phyloP scores from a whole-genome alignment of 2,113 vertebrate species.

The Xenopus borealis region DNA sequence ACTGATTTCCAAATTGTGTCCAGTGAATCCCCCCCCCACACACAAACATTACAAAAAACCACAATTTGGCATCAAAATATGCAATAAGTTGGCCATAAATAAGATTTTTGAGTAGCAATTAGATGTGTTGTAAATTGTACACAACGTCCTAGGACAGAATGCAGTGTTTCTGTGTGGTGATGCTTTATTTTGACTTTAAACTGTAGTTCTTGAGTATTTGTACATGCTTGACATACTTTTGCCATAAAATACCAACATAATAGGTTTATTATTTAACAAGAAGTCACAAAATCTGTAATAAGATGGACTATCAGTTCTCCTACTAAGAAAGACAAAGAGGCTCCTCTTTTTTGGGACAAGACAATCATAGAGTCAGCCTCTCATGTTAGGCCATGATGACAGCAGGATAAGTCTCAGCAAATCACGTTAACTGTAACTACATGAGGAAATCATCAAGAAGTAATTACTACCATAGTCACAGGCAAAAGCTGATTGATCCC shows the following conservation, averaged over 20 bases:
- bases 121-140: no score
- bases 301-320: constrained; percentile 6
- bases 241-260: constrained; percentile 3
- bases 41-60: no score
- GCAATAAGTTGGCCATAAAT: no score
- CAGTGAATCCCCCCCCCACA: no score
- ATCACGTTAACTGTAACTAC: constrained; percentile 38
- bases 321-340: constrained; percentile 30
- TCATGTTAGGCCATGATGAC: constrained; percentile 39
- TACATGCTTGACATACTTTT: constrained; percentile 5
- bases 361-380: constrained; percentile 19
- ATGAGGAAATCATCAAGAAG: constrained; percentile 32
- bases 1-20: no score
- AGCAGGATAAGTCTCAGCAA: constrained; percentile 35
- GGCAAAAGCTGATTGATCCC: constrained; percentile 13
- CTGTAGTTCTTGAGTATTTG: background rate
- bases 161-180: no score
- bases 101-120: no score
- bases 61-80: no score
- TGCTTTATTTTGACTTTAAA: no score
- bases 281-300: constrained; percentile 6
- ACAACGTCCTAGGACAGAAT: no score
- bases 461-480: constrained; percentile 35
- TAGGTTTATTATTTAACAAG: background rate
- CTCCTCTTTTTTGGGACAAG: constrained; percentile 20